A percentile compares a stretch with the other conserved stretches of the same genome.
Conservation (phyloP, 2,113 vertebrate species). For the Brienomyrus brachyistius region DNA sequence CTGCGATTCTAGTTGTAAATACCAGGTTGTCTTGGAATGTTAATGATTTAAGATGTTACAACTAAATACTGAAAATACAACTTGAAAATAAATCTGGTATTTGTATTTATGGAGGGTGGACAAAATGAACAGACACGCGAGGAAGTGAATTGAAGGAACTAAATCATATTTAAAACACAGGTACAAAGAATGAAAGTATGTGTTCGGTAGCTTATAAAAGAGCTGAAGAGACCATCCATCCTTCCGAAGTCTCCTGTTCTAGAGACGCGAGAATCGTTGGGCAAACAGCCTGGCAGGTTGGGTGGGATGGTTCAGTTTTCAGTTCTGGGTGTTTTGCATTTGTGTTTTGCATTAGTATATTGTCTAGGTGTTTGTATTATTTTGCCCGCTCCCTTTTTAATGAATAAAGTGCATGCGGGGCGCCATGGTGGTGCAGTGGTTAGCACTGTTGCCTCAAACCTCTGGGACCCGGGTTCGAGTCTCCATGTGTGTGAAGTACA, state of each 20-base stretch:
- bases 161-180: neutral
- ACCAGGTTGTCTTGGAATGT: neutral
- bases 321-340: too few species aligned
- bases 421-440: too few species aligned
- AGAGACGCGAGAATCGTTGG: neutral
- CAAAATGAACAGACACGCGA: neutral
- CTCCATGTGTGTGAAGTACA: too few species aligned
- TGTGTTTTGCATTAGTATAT: neutral
- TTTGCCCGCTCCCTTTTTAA: too few species aligned
- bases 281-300: neutral
- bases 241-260: neutral
- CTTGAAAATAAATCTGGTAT: neutral
- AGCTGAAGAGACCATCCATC: neutral
- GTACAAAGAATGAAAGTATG: too few species aligned
- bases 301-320: neutral
- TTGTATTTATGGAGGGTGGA: neutral
- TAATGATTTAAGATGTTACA: neutral
- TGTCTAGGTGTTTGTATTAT: too few species aligned
- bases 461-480: too few species aligned
- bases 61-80: neutral
- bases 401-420: too few species aligned
- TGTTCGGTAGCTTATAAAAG: too few species aligned
- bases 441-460: too few species aligned
- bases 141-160: neutral
- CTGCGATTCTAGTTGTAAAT: neutral